Percentiles rank a stretch among this genome's conserved stretches.
Conservation (phyloP, 2,797 vertebrate genomes). For the Centropyge bicolor region DNA sequence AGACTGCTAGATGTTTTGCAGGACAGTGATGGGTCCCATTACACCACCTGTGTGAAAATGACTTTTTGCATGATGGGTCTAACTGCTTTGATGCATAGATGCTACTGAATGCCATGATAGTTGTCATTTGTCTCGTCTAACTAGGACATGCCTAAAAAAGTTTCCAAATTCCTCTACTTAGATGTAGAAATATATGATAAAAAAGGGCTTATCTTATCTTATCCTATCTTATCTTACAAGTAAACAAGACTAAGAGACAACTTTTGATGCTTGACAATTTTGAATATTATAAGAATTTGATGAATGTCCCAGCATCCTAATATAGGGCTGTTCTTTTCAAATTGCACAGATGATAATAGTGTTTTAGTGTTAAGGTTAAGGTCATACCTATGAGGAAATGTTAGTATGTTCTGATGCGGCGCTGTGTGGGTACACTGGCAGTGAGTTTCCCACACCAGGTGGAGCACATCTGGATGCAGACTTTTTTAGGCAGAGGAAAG, state of each 20-base stretch:
- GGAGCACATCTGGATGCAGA: constrained; percentile 26
- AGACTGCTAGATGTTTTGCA: background rate
- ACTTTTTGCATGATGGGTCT: background rate
- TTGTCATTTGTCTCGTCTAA: too few relatives aligned
- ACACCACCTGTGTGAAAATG: constrained; percentile 2
- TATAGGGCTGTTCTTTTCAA: background rate
- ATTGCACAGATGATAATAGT: background rate
- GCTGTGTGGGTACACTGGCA: background rate
- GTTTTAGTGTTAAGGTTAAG: background rate
- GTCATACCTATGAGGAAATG: background rate
- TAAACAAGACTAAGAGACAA: background rate
- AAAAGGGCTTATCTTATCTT: too few relatives aligned
- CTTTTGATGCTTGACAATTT: background rate
- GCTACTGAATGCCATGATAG: too few relatives aligned
- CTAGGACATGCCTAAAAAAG: too few relatives aligned
- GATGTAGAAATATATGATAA: background rate
- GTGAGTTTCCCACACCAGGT: background rate
- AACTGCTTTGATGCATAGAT: background rate
- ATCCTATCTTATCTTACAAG: too few relatives aligned
- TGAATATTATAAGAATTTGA: background rate
- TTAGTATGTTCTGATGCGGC: background rate
- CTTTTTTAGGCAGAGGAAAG: constrained; percentile 11
- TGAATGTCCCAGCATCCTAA: background rate
- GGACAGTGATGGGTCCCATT: background rate
- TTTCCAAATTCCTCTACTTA: background rate